Evolutionary conservation across 2,797 vertebrate species (phyloP), one percentile per base, ranked within the genome.

Genomic region (Arnoldichthys spilopterus): DNA sequence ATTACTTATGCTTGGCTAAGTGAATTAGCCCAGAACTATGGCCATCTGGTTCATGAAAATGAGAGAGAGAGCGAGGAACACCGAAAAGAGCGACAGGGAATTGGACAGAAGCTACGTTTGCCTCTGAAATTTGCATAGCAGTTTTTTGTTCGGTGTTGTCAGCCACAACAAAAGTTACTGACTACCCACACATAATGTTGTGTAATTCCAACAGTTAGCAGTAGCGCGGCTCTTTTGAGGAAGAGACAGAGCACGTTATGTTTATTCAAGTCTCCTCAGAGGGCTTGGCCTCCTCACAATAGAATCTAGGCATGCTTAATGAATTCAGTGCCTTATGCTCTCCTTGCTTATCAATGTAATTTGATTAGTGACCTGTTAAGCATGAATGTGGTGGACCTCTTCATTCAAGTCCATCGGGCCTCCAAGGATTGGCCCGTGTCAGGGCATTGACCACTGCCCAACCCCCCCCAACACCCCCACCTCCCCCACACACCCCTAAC

Each of bases 301-400:
- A 66, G 88, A 84, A 80, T 85, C 82, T 4, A 83, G 83, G 79
- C 84, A 85, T 89, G 86, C 89, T 89, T 90, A 91, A 92, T 88
- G 84, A 91, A 93, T 92, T 90, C 90, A 85, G 90, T 92, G 87
- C 90, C 83, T 86, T 76, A 80, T 83, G 82, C 85, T 86, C 85
- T 89, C 78, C 77, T 74, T 82, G 75, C 88, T 88, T 88, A 92
- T 94, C 90, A 88, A 85, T 85, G 86, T 94, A 90, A 95, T 93
- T 92, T 90, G 89, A 92, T 94, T 92, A 90, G 92, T 93, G 93
- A 93, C 92, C 92, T 90, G 87, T 86, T 91, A 88, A 88, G 90
- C 78, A 82, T 91, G 90, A 89, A 89, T 91, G 90, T 86, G 84
- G 80, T 78, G 83, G 90, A 87, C 83, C 90, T 87, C 88, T 91